Conservation (phyloP, 2,113 vertebrate species). For the Gallinago undulata region DNA sequence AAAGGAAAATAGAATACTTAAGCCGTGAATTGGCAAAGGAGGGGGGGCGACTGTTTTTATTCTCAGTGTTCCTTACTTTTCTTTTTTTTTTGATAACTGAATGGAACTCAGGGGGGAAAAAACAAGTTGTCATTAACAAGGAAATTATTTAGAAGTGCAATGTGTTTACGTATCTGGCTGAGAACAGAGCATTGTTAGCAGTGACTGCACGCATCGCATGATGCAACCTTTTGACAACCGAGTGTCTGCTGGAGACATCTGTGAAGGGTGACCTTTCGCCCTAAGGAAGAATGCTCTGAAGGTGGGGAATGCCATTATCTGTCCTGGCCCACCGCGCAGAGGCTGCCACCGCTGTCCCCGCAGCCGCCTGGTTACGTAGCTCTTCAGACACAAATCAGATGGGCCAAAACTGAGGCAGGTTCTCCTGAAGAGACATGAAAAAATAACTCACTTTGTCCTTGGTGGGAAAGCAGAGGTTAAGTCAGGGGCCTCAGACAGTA, state of each 20-base stretch:
- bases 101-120: background rate
- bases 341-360: conserved; percentile 49
- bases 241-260: conserved; percentile 91
- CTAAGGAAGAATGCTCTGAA: conserved; percentile 89
- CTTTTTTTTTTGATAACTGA: conserved; percentile 15
- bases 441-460: background rate
- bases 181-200: conserved; percentile 81
- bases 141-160: conserved; percentile 66
- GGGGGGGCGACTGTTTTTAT: background rate
- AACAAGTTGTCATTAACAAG: conserved; percentile 31
- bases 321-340: conserved; percentile 74
- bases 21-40: background rate
- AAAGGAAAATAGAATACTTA: conserved; percentile 19
- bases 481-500: background rate
- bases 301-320: conserved; percentile 80
- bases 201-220: conserved; percentile 79
- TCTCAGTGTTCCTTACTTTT: background rate
- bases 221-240: conserved; percentile 87
- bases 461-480: background rate
- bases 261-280: conserved; percentile 88
- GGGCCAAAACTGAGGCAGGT: background rate
- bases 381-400: background rate
- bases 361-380: background rate
- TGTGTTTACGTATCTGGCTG: conserved; percentile 68
- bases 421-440: background rate